A percentile compares a stretch with the other conserved stretches of the same genome.
Evolutionary conservation across 2,113 vertebrate species (phyloP).

Genomic region (Myodes glareolus): DNA sequence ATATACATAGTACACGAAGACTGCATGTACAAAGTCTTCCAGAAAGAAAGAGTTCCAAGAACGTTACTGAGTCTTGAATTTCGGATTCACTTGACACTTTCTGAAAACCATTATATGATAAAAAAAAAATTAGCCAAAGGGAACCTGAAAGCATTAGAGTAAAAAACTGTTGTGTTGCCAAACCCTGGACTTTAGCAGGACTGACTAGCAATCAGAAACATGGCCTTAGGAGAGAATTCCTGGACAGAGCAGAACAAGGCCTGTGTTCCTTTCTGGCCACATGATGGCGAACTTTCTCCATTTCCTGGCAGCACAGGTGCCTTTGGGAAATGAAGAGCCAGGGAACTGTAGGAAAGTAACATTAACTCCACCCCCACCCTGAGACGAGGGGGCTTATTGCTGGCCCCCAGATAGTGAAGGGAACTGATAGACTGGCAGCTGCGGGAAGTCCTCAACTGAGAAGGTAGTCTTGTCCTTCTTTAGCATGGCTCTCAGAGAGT

Average conservation of each 20-base stretch:
- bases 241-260: accelerated
- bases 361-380: neutral
- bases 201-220: neutral
- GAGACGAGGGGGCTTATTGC: neutral
- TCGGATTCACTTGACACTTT: neutral
- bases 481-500: neutral
- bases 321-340: neutral
- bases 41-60: conserved; percentile 25
- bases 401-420: neutral
- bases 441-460: neutral
- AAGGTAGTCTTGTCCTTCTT: neutral
- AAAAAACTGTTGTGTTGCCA: neutral
- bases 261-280: conserved; percentile 74
- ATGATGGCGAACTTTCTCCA: conserved; percentile 80
- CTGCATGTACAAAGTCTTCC: neutral
- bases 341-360: neutral
- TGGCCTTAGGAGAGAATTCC: neutral
- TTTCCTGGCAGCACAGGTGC: conserved; percentile 12
- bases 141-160: neutral
- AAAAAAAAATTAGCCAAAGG: conserved; percentile 9
- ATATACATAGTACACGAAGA: neutral
- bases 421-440: neutral
- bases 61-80: neutral
- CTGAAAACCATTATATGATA: neutral
- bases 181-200: neutral